A percentile compares a stretch with the other conserved stretches of the same genome.
Conservation (phyloP, 2,888 invertebrate genomes). For the Molorchus minor region DNA sequence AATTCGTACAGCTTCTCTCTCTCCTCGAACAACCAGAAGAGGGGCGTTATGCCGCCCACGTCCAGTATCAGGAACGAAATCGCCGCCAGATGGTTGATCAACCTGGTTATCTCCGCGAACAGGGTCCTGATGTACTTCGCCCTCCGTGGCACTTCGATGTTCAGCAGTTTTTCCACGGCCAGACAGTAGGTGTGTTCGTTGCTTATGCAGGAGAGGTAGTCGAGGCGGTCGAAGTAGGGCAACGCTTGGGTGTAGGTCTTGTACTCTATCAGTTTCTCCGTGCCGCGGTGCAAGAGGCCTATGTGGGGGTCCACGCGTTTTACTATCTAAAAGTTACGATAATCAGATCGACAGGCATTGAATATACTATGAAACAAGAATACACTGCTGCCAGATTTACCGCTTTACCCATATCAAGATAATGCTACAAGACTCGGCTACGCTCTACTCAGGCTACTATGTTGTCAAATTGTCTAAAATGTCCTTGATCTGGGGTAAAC, state of each 20-base stretch:
- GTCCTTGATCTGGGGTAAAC: no score
- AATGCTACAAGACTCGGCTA: no score
- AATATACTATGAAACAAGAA: no score
- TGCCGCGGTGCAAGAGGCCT: conserved; percentile 86
- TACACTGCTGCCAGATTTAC: no score
- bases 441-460: no score
- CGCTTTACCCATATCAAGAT: no score
- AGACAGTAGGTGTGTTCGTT: conserved; percentile 82
- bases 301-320: conserved; percentile 84
- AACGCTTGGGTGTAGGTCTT: conserved; percentile 87
- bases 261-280: conserved; percentile 89
- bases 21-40: conserved; percentile 93
- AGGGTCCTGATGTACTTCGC: conserved; percentile 81
- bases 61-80: conserved; percentile 77
- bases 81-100: conserved; percentile 84
- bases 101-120: conserved; percentile 74
- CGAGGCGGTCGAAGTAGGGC: conserved; percentile 88
- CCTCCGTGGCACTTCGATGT: conserved; percentile 78
- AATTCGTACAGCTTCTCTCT: conserved; percentile 87
- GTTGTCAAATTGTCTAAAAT: no score
- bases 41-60: conserved; percentile 86
- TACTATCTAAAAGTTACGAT: conserved; percentile 69
- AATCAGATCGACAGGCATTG: no score
- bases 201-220: conserved; percentile 85
- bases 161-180: conserved; percentile 84